These are phyloP conservation scores for Halcyon senegalensis DNA, from an alignment of 2,113 vertebrate species.

Conservation along the genomic window DNA sequence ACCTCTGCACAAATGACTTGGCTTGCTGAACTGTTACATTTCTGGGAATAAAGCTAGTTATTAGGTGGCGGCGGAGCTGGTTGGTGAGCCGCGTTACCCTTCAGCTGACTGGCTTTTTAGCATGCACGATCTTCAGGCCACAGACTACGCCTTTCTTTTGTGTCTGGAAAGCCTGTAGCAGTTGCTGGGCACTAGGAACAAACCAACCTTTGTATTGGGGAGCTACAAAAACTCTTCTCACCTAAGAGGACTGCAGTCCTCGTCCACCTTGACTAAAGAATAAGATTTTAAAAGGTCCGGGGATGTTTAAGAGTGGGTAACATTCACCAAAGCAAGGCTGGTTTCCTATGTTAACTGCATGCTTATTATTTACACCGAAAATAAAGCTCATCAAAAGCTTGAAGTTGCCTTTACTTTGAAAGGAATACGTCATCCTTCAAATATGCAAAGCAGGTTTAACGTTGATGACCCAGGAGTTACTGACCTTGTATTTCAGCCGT, in stretches of 20 bases:
- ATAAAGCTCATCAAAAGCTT: slow-evolving; percentile 3
- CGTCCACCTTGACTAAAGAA: not conserved
- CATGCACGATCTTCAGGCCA: slow-evolving; percentile 66
- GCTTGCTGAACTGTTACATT: not conserved
- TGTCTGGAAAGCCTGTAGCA: slow-evolving; percentile 61
- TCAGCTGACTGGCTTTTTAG: slow-evolving; percentile 61
- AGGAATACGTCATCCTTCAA: slow-evolving; percentile 46
- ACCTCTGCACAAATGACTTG: not conserved
- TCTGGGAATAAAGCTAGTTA: not conserved
- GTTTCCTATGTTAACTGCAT: not conserved
- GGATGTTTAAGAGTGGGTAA: not conserved
- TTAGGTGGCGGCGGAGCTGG: not conserved
- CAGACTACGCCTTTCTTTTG: slow-evolving; percentile 70
- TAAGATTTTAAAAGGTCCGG: not conserved
- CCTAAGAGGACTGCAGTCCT: not conserved
- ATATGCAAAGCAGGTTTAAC: slow-evolving; percentile 31
- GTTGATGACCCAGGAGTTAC: slow-evolving; percentile 34
- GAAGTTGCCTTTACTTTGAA: slow-evolving; percentile 51
- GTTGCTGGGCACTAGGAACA: slow-evolving; percentile 41
- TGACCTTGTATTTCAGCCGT: slow-evolving; percentile 54
- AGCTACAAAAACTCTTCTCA: not conserved
- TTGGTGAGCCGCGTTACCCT: slow-evolving; percentile 8
- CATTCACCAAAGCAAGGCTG: not conserved
- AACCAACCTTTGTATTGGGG: slow-evolving; percentile 1
- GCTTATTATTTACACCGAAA: not conserved